Evolutionary conservation across 2,888 invertebrate genomes (phyloP).

Genomic region (Zeuzera pyrina): DNA sequence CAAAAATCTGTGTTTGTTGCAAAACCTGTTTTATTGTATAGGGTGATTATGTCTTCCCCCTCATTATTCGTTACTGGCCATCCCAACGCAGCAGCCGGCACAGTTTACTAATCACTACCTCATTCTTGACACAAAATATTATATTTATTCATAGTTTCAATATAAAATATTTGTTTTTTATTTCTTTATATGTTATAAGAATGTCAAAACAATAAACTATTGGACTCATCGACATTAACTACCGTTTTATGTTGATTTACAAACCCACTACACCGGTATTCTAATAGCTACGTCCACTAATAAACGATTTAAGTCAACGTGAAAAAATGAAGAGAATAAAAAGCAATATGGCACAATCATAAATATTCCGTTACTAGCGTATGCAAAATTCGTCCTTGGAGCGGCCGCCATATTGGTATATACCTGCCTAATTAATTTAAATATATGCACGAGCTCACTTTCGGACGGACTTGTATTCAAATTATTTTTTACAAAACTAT

Average conservation of each 20-base stretch:
- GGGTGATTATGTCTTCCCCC: conserved; percentile 28
- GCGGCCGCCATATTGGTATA: conserved; percentile 37
- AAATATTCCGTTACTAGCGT: conserved; percentile 45
- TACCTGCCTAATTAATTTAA: conserved; percentile 59
- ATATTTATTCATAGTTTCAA: too few relatives aligned
- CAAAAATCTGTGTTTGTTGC: conserved; percentile 51
- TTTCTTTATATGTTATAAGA: too few relatives aligned
- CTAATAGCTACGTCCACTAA: conserved; percentile 10
- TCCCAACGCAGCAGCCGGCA: too few relatives aligned
- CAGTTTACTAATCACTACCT: too few relatives aligned
- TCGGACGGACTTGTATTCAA: conserved; percentile 40
- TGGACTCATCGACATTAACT: too few relatives aligned
- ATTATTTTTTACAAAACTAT: conserved; percentile 45
- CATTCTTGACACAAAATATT: too few relatives aligned
- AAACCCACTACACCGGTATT: conserved; percentile 8
- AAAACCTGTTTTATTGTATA: conserved; percentile 42
- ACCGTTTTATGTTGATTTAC: too few relatives aligned
- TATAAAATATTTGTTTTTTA: too few relatives aligned
- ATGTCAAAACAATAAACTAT: too few relatives aligned
- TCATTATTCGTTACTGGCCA: too few relatives aligned
- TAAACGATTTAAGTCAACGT: conserved; percentile 13
- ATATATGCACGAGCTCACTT: conserved; percentile 57
- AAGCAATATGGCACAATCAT: conserved; percentile 21
- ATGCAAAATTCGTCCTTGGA: conserved; percentile 67
- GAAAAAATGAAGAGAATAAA: conserved; percentile 17